phyloP scores from a whole-genome alignment of 2,113 vertebrate species.

The Zonotrichia leucophrys region DNA sequence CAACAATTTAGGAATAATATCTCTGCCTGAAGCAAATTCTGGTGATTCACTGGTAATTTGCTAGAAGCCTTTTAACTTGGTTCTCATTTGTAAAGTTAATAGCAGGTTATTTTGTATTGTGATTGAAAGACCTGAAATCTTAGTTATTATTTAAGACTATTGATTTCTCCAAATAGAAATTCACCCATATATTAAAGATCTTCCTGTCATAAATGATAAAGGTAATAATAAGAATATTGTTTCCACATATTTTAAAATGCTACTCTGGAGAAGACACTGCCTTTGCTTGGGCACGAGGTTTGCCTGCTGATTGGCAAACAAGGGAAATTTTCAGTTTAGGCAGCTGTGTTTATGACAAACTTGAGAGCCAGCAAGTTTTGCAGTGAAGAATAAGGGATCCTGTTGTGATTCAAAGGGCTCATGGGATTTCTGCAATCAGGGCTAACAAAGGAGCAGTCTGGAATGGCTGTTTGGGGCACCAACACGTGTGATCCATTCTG shows the following conservation, averaged over 20 bases:
- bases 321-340: not conserved
- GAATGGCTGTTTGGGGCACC: not conserved
- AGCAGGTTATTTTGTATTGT: constrained; percentile 43
- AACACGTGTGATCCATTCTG: rapidly evolving
- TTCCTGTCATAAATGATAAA: constrained; percentile 7
- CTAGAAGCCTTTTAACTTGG: constrained; percentile 60
- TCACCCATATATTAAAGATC: constrained; percentile 4
- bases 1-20: constrained; percentile 49
- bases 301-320: not conserved
- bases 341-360: not conserved
- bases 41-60: constrained; percentile 60
- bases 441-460: not conserved
- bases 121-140: constrained; percentile 50
- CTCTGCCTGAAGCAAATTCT: constrained; percentile 48
- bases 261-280: not conserved
- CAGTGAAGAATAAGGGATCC: not conserved
- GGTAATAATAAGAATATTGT: not conserved
- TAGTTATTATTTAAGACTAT: constrained; percentile 51
- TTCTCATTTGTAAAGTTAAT: constrained; percentile 65
- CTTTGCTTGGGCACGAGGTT: not conserved
- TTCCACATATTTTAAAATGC: not conserved
- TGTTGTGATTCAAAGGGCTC: not conserved
- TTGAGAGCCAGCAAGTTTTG: not conserved
- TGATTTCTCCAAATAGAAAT: constrained; percentile 35
- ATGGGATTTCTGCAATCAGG: not conserved